phyloP scores from a whole-genome alignment of 2,113 vertebrate genomes.

The Phaethornis superciliosus region DNA sequence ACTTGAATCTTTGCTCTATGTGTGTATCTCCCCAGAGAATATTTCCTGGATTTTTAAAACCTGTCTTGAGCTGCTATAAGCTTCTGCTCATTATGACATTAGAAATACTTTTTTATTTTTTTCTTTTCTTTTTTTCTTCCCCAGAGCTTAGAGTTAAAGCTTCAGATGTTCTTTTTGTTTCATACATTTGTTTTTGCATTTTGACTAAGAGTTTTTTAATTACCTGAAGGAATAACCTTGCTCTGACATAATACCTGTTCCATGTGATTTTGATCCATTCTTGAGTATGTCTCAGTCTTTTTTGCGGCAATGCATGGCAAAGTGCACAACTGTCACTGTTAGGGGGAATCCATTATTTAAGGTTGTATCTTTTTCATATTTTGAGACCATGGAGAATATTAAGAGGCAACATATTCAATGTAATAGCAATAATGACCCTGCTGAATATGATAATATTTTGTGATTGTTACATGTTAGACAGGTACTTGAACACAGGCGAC shows the following conservation, averaged over 20 bases:
- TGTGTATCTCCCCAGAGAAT: background rate
- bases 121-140: too few relatives aligned
- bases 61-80: background rate
- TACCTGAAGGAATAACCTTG: slow-evolving; percentile 18
- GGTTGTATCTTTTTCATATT: background rate
- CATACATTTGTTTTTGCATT: background rate
- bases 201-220: slow-evolving; percentile 3
- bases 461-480: slow-evolving; percentile 52
- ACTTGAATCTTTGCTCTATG: background rate
- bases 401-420: slow-evolving; percentile 18
- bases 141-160: background rate
- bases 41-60: background rate
- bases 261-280: background rate
- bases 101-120: background rate
- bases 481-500: slow-evolving; percentile 67
- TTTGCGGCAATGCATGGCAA: background rate
- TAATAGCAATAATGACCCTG: slow-evolving; percentile 13
- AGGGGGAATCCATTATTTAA: background rate
- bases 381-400: slow-evolving; percentile 12
- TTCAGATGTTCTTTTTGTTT: background rate
- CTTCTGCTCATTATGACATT: background rate
- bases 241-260: background rate
- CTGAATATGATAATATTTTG: slow-evolving; percentile 52
- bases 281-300: background rate
- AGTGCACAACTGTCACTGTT: background rate